Evolutionary conservation across 2,797 vertebrate species (phyloP).

Genomic region (Hoplostethus atlanticus): DNA sequence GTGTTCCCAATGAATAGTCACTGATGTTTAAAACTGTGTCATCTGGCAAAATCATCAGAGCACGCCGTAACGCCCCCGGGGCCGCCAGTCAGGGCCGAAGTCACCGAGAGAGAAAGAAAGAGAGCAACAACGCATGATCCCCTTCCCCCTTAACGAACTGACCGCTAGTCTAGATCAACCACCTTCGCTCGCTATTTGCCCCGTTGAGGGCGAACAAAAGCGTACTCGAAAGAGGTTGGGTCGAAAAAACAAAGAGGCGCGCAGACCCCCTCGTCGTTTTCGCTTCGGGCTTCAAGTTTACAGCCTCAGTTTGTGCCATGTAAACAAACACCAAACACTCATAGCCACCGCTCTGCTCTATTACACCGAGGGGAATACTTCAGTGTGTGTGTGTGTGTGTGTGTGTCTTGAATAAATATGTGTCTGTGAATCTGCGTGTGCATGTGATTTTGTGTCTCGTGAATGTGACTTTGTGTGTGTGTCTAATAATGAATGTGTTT

Average conservation of each 20-base stretch:
- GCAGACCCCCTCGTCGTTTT: slow-evolving; percentile 40
- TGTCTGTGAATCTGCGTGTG: slow-evolving; percentile 21
- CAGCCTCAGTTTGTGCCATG: slow-evolving; percentile 51
- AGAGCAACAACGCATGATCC: slow-evolving; percentile 9
- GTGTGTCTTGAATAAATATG: slow-evolving; percentile 44
- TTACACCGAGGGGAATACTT: slow-evolving; percentile 50
- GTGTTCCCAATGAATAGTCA: slow-evolving; percentile 46
- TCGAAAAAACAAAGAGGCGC: slow-evolving; percentile 43
- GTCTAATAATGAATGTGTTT: slow-evolving; percentile 23
- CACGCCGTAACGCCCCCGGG: slow-evolving; percentile 17
- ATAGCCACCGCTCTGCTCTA: slow-evolving; percentile 40
- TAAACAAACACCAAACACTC: slow-evolving; percentile 69
- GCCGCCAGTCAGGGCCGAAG: slow-evolving; percentile 14
- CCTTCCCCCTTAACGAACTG: not conserved
- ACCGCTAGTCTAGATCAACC: slow-evolving; percentile 26
- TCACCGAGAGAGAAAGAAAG: slow-evolving; percentile 13
- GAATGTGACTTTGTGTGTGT: slow-evolving; percentile 42
- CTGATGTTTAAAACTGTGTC: slow-evolving; percentile 63
- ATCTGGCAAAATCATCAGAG: slow-evolving; percentile 56
- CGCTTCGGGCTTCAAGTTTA: slow-evolving; percentile 57
- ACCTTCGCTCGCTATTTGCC: slow-evolving; percentile 40
- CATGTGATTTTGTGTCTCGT: slow-evolving; percentile 28
- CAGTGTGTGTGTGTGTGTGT: slow-evolving; percentile 23
- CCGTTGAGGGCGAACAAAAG: slow-evolving; percentile 39
- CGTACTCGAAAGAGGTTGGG: slow-evolving; percentile 51